Evolutionary conservation across 2,888 invertebrate genomes (phyloP).

Genomic region (Hybos culiciformis): DNA sequence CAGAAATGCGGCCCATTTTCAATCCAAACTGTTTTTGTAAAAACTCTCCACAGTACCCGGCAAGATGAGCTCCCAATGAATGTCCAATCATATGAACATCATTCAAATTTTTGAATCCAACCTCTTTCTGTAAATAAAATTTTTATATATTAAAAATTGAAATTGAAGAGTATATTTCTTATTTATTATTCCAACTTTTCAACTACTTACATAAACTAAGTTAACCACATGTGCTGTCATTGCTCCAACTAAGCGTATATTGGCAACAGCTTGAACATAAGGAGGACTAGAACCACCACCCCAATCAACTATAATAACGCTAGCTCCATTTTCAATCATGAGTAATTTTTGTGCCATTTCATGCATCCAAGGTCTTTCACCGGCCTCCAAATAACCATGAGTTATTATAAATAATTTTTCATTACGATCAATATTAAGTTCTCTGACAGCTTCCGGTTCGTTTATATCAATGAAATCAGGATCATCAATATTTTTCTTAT

Average conservation of each 20-base stretch:
- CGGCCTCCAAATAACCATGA: constrained; percentile 79
- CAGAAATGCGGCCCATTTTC: constrained; percentile 66
- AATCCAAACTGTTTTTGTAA: constrained; percentile 54
- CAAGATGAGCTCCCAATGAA: constrained; percentile 72
- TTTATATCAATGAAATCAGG: constrained; percentile 53
- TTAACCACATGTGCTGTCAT: constrained; percentile 62
- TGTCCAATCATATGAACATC: constrained; percentile 76
- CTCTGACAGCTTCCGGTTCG: constrained; percentile 46
- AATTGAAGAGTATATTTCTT: neutral
- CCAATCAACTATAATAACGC: constrained; percentile 76
- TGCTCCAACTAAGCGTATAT: constrained; percentile 71
- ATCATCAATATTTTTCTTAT: constrained; percentile 34
- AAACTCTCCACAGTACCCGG: constrained; percentile 69
- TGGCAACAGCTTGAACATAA: constrained; percentile 85
- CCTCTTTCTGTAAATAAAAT: constrained; percentile 31
- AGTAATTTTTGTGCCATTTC: constrained; percentile 60
- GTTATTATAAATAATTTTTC: constrained; percentile 61
- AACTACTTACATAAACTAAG: constrained; percentile 39
- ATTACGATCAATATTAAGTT: constrained; percentile 46
- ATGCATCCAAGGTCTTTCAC: constrained; percentile 65
- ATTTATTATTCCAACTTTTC: neutral
- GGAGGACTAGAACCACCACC: constrained; percentile 73
- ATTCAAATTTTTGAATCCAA: constrained; percentile 42
- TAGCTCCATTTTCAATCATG: constrained; percentile 44
- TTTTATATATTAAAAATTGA: neutral